Conservation (phyloP, 2,888 invertebrate genomes). For the Erannis defoliaria region DNA sequence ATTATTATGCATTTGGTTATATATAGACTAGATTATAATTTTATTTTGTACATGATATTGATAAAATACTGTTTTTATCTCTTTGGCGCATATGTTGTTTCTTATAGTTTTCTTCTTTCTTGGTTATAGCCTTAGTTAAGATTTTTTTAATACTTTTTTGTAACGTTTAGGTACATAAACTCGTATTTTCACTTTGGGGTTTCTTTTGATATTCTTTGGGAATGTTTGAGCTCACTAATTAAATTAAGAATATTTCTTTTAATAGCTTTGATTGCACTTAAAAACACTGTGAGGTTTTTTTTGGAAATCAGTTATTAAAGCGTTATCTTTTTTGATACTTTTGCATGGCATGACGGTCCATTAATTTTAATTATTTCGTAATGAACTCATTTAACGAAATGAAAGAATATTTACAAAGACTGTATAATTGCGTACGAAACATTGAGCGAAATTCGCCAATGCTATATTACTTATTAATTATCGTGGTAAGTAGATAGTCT, state of each 20-base stretch:
- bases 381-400: too few relatives aligned
- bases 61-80: constrained; percentile 20
- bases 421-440: too few relatives aligned
- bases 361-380: background rate
- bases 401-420: background rate
- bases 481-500: too few relatives aligned
- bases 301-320: background rate
- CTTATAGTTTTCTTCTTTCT: constrained; percentile 2
- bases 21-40: constrained; percentile 6
- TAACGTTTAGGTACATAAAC: background rate
- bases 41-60: background rate
- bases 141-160: background rate
- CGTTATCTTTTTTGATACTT: background rate
- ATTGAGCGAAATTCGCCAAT: too few relatives aligned
- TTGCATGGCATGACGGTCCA: background rate
- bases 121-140: constrained; percentile 1
- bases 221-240: constrained; percentile 48
- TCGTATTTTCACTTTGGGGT: constrained; percentile 1
- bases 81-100: constrained; percentile 42
- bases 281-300: too few relatives aligned
- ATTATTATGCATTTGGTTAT: constrained; percentile 8
- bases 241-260: constrained; percentile 11
- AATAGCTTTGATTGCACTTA: constrained; percentile 1
- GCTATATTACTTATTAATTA: too few relatives aligned
- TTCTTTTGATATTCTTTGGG: constrained; percentile 50